Evolutionary conservation across 2,888 invertebrate species (phyloP).

Genomic region (Ypsolopha sequella): DNA sequence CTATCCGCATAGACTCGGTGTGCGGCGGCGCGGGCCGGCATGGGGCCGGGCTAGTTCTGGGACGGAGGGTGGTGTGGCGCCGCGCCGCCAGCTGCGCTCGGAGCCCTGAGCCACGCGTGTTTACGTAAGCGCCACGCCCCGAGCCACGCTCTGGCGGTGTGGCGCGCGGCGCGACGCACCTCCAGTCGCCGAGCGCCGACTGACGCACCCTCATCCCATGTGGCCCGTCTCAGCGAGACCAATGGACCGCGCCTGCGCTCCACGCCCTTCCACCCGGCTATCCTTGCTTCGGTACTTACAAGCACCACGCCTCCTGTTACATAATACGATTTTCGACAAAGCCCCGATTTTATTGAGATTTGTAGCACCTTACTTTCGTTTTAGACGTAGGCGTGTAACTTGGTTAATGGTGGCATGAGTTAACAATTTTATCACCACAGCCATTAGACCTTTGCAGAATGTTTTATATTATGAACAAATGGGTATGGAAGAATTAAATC

Average conservation of each 20-base stretch:
- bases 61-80: constrained; percentile 61
- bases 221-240: not conserved
- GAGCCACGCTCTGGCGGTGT: constrained; percentile 65
- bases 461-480: no score
- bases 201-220: constrained; percentile 25
- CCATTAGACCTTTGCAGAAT: no score
- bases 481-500: no score
- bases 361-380: not conserved
- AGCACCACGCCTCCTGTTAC: constrained; percentile 48
- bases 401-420: not conserved
- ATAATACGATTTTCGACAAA: constrained; percentile 44
- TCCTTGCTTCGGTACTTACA: constrained; percentile 23
- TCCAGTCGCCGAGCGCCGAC: constrained; percentile 65
- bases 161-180: constrained; percentile 63
- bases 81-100: constrained; percentile 47
- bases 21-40: constrained; percentile 50
- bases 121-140: constrained; percentile 72
- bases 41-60: constrained; percentile 42
- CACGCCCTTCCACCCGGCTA: constrained; percentile 12
- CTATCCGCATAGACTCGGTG: constrained; percentile 51
- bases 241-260: not conserved
- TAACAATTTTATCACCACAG: no score
- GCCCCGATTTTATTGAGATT: constrained; percentile 4
- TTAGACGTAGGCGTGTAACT: not conserved
- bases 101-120: constrained; percentile 53